phyloP scores from a whole-genome alignment of 1,140 invertebrate genomes.

The Leptonema lineaticorne region DNA sequence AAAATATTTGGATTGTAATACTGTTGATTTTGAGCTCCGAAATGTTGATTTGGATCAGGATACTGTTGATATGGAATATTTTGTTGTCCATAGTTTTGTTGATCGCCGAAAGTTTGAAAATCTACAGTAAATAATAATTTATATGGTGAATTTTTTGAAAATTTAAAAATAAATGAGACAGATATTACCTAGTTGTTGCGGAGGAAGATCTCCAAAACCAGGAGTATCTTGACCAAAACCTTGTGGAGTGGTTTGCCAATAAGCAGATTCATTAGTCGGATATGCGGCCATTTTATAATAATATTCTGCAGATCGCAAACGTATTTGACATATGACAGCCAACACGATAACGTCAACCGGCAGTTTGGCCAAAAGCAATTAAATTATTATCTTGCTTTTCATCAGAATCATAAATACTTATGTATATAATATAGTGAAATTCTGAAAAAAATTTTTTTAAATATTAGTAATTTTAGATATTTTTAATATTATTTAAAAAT shows the following conservation, averaged over 20 bases:
- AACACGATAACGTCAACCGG: background rate
- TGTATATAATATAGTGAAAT: too few relatives aligned
- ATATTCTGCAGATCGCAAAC: background rate
- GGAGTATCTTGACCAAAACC: slow-evolving; percentile 15
- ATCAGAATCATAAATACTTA: too few relatives aligned
- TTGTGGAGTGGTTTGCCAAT: slow-evolving; percentile 6
- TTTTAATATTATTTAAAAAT: too few relatives aligned
- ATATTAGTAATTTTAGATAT: too few relatives aligned
- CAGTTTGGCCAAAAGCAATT: slow-evolving; percentile 3
- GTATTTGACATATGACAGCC: slow-evolving; percentile 11
- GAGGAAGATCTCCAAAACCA: slow-evolving; percentile 35
- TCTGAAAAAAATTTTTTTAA: background rate
- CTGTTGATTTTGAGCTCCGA: slow-evolving; percentile 50
- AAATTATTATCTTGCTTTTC: too few relatives aligned
- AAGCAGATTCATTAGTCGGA: background rate
- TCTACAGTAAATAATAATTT: slow-evolving; percentile 47
- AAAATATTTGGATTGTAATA: slow-evolving; percentile 57
- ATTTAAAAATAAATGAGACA: background rate
- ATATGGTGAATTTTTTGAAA: background rate
- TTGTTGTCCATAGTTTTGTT: slow-evolving; percentile 45
- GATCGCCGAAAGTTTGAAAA: slow-evolving; percentile 54
- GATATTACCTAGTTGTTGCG: slow-evolving; percentile 36
- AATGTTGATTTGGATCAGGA: slow-evolving; percentile 41
- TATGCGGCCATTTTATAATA: slow-evolving; percentile 7
- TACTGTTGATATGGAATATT: slow-evolving; percentile 45